These are phyloP conservation scores for Octodon degus DNA, from an alignment of 2,113 vertebrate species.

Conservation along the genomic window DNA sequence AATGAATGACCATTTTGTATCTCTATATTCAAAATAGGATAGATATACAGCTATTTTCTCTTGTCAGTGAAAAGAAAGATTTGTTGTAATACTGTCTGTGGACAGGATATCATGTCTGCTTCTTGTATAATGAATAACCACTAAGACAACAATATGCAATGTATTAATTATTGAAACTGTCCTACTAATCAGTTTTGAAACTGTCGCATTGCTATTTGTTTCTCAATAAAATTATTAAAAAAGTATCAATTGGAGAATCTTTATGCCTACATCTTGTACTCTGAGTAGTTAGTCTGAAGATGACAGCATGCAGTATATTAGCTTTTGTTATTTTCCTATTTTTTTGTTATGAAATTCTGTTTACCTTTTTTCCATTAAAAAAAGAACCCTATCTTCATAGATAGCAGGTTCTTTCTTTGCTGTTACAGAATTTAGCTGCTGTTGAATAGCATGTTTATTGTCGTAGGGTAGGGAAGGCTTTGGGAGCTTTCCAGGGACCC, in stretches of 20 bases:
- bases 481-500: not conserved
- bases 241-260: not conserved
- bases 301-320: not conserved
- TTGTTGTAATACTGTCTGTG: no score
- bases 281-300: not conserved
- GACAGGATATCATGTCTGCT: no score
- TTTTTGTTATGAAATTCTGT: not conserved
- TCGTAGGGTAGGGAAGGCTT: not conserved
- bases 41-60: no score
- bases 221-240: no score
- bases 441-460: not conserved
- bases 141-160: no score
- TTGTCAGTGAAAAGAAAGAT: no score
- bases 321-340: not conserved
- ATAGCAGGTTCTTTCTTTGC: not conserved
- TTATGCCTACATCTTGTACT: not conserved
- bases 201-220: no score
- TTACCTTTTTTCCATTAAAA: not conserved
- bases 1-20: no score
- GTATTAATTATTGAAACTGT: no score
- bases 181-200: no score
- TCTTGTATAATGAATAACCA: no score
- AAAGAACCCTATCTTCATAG: not conserved
- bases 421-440: not conserved
- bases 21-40: no score